Conservation (phyloP, 2,888 invertebrate genomes). For the Eulithis prunata region DNA sequence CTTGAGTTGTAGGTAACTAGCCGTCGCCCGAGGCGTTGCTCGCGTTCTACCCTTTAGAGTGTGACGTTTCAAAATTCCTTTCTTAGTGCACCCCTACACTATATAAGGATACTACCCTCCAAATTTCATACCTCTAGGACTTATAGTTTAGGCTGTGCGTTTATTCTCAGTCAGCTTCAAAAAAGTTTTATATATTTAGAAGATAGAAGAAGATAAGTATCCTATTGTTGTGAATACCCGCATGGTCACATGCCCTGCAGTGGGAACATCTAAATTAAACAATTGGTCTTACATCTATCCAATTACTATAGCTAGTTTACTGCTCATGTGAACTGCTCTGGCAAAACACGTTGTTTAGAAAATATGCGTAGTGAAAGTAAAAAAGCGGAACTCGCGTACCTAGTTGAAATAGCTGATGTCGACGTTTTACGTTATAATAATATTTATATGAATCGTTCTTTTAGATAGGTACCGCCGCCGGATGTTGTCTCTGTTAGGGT, state of each 20-base stretch:
- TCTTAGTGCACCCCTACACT: too few species aligned
- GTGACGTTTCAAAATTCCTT: too few species aligned
- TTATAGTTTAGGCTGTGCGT: too few species aligned
- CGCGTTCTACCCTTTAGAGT: too few species aligned
- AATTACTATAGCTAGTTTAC: slow-evolving; percentile 31
- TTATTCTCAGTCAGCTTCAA: too few species aligned
- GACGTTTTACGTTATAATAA: slow-evolving; percentile 43
- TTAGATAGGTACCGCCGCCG: slow-evolving; percentile 57
- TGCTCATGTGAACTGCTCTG: slow-evolving; percentile 31
- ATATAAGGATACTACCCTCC: too few species aligned
- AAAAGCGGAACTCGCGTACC: slow-evolving; percentile 48
- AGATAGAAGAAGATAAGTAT: too few species aligned
- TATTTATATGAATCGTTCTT: slow-evolving; percentile 55
- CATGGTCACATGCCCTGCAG: slow-evolving; percentile 27
- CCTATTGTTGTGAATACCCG: slow-evolving; percentile 33
- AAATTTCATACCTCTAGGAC: too few species aligned
- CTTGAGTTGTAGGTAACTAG: slow-evolving; percentile 17
- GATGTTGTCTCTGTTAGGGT: slow-evolving; percentile 61
- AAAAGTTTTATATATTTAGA: too few species aligned
- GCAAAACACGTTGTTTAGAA: slow-evolving; percentile 33
- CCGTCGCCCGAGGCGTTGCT: too few species aligned
- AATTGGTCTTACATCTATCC: slow-evolving; percentile 33
- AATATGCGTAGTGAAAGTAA: slow-evolving; percentile 61
- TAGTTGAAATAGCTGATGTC: slow-evolving; percentile 42
- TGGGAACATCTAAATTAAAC: slow-evolving; percentile 35